Percentiles rank a stretch among this genome's conserved stretches.
phyloP scores from a whole-genome alignment of 2,888 invertebrate genomes.

The Oscheius myriophilus region DNA sequence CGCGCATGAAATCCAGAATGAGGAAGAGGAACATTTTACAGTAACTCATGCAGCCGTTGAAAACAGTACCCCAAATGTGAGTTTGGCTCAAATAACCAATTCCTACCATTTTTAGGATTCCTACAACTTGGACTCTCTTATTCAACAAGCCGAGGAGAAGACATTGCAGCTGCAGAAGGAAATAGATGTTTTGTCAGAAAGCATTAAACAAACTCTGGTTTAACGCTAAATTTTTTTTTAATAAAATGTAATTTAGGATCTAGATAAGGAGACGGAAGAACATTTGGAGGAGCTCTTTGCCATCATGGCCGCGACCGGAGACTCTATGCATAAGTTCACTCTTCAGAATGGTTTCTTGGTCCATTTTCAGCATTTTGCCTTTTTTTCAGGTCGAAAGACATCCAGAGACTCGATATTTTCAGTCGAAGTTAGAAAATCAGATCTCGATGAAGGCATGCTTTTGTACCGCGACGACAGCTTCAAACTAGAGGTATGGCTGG shows the following conservation, averaged over 20 bases:
- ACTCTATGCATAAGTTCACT: slow-evolving; percentile 14
- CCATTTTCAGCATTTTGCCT: neutral
- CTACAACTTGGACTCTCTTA: neutral
- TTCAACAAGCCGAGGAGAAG: slow-evolving; percentile 1
- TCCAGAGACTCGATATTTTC: slow-evolving; percentile 22
- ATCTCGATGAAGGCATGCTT: slow-evolving; percentile 13
- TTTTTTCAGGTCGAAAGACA: slow-evolving; percentile 13
- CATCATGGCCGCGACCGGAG: neutral
- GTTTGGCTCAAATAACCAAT: too few species aligned
- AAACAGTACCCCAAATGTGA: neutral
- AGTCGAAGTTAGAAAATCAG: slow-evolving; percentile 15
- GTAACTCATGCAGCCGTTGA: too few species aligned
- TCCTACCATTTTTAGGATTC: slow-evolving; percentile 17
- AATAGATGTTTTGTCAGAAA: slow-evolving; percentile 9
- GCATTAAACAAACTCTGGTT: slow-evolving; percentile 25
- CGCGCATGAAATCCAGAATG: too few species aligned
- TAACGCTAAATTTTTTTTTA: neutral
- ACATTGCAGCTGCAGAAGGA: neutral
- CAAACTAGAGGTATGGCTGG: neutral
- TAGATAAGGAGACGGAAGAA: slow-evolving; percentile 6
- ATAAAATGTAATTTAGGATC: slow-evolving; percentile 5
- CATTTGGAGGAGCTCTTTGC: neutral
- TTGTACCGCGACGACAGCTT: neutral
- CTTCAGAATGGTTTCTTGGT: slow-evolving; percentile 4
- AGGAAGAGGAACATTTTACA: too few species aligned